Base-by-base conservation (phyloP, 2,888 invertebrate species). In the Marasmarcha lunaedactyla region DNA sequence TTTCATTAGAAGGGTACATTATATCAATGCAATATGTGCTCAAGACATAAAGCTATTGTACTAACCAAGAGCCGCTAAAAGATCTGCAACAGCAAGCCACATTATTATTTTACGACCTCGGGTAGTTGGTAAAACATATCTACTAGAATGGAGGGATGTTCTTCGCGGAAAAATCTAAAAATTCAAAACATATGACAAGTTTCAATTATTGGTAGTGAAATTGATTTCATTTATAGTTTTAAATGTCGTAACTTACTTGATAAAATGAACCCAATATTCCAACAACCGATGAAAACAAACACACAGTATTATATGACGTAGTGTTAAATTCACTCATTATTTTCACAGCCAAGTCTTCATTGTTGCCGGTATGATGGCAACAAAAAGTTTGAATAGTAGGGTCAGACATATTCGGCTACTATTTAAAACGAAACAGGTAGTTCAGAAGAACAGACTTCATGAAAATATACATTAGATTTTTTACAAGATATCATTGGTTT, bases 311-410 rank as follows among this genome's bases (percentile, higher is more conserved):
- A 62, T 93, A 93, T 1, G 88, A 86, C 54, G 88, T 86, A 0
- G 91, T 88, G 62, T 92, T 89, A 58, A 93, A 92, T 69, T 90
- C 89, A 46, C 86, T 74, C 87, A 91, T 89, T 43, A 90, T 86
- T 55, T 81, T 78, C 6, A 89, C 73, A 14, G 89, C 87, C 58
- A 88, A 84, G 55, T 89, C 88, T 45, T 87, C 86, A 42, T 84
- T 85, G 55, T 88, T 88, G 11, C 86, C 87, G 39, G 86, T 85
- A 51, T 89, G 88, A 59, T 90, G 90, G 59, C 93, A 93, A 65
- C 90, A 90, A 63, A 92, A 91, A 10, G 92, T 92, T 83, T 93
- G 93, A 55, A 93, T 90, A 33, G 92, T 92, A 39, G 93, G 93
- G 71, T 93, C 93, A 26, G 92, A 91, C 93, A 91, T 91, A 45